Conservation (phyloP, 2,888 invertebrate genomes). For the Globia sparganii region DNA sequence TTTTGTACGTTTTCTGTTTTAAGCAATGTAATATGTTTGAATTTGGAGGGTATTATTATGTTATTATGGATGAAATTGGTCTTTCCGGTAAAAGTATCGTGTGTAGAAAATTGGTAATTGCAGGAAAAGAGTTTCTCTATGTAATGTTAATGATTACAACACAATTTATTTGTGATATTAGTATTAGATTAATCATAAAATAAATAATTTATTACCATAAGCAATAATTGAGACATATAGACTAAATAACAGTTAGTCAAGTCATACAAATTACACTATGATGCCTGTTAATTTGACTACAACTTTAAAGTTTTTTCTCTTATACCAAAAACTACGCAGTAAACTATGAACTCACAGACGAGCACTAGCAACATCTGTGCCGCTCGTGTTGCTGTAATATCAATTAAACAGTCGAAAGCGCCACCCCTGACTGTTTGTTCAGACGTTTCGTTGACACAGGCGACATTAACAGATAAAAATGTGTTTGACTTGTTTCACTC, state of each 20-base stretch:
- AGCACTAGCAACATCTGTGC: conserved; percentile 76
- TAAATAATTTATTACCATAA: neutral
- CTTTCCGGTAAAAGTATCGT: conserved; percentile 38
- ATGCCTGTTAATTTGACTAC: neutral
- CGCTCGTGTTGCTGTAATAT: conserved; percentile 77
- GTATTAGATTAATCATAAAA: conserved; percentile 2
- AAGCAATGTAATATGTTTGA: conserved; percentile 44
- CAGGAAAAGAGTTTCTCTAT: conserved; percentile 4
- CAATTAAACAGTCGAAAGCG: conserved; percentile 83
- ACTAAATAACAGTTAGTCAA: neutral
- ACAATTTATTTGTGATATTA: neutral
- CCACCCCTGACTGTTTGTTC: conserved; percentile 85
- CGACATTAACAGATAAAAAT: conserved; percentile 86
- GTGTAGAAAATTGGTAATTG: conserved; percentile 44
- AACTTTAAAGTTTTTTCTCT: conserved; percentile 3
- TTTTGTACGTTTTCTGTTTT: conserved; percentile 67
- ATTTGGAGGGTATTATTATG: conserved; percentile 37
- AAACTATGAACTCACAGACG: conserved; percentile 45
- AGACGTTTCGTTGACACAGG: conserved; percentile 83
- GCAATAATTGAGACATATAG: neutral
- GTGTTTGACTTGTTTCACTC: conserved; percentile 85
- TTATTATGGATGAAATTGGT: conserved; percentile 41
- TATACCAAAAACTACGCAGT: conserved; percentile 18
- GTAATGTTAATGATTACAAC: conserved; percentile 19
- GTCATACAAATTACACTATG: neutral